Percentiles rank a stretch among this genome's conserved stretches.
phyloP scores from a whole-genome alignment of 2,888 invertebrate genomes.

The Ennomos fuscantarius region DNA sequence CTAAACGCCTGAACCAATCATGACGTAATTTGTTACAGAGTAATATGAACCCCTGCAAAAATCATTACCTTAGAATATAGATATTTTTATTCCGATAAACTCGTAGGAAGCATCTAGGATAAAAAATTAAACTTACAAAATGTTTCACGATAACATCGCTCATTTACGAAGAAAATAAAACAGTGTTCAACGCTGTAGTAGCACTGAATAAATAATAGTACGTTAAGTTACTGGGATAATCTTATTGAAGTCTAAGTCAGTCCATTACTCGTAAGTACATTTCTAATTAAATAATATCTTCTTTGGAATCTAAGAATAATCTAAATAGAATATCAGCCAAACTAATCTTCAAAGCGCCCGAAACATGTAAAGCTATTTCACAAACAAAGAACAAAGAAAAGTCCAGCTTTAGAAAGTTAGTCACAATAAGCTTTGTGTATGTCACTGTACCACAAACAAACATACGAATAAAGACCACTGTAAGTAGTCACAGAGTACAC shows the following conservation, averaged over 20 bases:
- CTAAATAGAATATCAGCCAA: not conserved
- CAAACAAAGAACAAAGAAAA: not conserved
- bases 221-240: not conserved
- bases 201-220: no score
- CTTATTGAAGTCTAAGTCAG: not conserved
- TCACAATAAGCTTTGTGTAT: not conserved
- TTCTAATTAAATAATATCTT: not conserved
- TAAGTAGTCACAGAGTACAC: not conserved
- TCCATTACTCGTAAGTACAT: no score
- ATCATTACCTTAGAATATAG: no score
- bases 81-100: no score
- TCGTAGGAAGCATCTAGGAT: no score
- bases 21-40: no score
- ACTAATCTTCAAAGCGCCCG: not conserved
- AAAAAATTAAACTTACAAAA: no score
- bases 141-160: no score
- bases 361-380: not conserved
- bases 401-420: slow-evolving; percentile 1
- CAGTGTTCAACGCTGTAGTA: no score
- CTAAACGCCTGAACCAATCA: no score
- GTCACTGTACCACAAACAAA: slow-evolving; percentile 1
- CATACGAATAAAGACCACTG: not conserved
- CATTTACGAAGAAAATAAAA: no score
- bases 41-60: no score
- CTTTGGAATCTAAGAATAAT: not conserved